phyloP scores from a whole-genome alignment of 2,797 vertebrate genomes.

The Gymnothorax reevesii region DNA sequence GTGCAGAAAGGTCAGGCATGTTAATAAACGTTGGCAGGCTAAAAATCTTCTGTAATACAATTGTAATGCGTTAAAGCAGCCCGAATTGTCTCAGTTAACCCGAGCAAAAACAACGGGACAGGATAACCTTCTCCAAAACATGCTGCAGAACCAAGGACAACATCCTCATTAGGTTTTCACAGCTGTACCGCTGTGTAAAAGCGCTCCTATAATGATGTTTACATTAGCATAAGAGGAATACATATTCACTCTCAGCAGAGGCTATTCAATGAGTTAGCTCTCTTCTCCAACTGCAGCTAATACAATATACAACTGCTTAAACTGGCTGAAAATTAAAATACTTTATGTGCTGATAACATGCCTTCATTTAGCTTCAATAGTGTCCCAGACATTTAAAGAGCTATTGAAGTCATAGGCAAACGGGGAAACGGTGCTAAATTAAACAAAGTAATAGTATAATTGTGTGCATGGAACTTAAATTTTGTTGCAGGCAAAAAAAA shows the following conservation, averaged over 20 bases:
- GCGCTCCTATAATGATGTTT: not conserved
- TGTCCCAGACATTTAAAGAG: not conserved
- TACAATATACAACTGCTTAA: not conserved
- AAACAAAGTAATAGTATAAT: not conserved
- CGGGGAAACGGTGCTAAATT: not conserved
- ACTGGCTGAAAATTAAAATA: not conserved
- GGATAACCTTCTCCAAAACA: not conserved
- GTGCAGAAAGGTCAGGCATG: slow-evolving; percentile 5
- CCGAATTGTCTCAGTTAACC: not conserved
- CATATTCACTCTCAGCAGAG: not conserved
- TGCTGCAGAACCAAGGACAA: not conserved
- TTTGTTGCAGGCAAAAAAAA: not conserved
- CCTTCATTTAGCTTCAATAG: not conserved
- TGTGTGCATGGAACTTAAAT: no score
- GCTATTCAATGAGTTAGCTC: not conserved
- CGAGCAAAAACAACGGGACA: not conserved
- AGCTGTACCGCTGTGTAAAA: not conserved
- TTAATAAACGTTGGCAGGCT: slow-evolving; percentile 33
- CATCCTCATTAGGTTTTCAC: not conserved
- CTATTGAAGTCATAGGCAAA: not conserved
- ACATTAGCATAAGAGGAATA: not conserved
- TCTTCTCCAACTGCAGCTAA: not conserved
- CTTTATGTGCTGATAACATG: not conserved
- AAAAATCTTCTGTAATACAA: slow-evolving; percentile 14
- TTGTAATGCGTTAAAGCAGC: not conserved